Evolutionary conservation across 37 sponge, comb jelly and placozoan genomes (phyloP).

Genomic region (Ephydatia muelleri): DNA sequence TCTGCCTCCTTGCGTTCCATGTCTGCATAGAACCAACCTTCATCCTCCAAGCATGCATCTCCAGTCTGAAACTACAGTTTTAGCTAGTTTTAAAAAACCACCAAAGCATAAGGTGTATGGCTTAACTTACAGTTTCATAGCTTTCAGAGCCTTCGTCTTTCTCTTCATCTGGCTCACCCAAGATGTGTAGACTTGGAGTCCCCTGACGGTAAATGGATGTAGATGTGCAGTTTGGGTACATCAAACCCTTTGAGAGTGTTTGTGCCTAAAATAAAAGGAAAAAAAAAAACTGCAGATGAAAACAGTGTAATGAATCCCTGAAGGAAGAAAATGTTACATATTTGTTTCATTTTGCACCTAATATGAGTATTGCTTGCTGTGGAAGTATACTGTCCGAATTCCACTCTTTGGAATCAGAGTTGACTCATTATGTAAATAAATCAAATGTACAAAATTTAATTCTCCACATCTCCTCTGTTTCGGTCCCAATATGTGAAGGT

Average conservation of each 20-base stretch:
- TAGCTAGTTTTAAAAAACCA: neutral
- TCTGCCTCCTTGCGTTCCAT: constrained; percentile 80
- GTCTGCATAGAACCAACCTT: constrained; percentile 85
- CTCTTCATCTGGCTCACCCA: neutral
- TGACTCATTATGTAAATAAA: too few species aligned
- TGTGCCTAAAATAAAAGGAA: neutral
- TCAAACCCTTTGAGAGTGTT: too few species aligned
- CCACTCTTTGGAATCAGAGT: too few species aligned
- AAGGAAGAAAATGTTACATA: too few species aligned
- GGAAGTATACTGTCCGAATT: too few species aligned
- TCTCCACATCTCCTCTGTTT: too few species aligned
- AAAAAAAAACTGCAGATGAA: too few species aligned
- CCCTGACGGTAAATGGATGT: neutral
- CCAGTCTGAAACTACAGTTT: neutral
- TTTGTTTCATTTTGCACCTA: too few species aligned
- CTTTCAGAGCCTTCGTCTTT: neutral
- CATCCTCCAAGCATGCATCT: constrained; percentile 56
- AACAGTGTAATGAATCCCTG: too few species aligned
- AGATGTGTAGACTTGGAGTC: neutral
- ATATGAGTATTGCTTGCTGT: too few species aligned
- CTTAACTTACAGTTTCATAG: neutral
- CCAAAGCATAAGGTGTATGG: neutral
- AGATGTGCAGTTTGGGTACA: neutral
- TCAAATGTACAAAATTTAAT: too few species aligned
- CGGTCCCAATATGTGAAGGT: too few species aligned